phyloP scores from a whole-genome alignment of 2,797 vertebrate genomes.

The Pitangus sulphuratus region DNA sequence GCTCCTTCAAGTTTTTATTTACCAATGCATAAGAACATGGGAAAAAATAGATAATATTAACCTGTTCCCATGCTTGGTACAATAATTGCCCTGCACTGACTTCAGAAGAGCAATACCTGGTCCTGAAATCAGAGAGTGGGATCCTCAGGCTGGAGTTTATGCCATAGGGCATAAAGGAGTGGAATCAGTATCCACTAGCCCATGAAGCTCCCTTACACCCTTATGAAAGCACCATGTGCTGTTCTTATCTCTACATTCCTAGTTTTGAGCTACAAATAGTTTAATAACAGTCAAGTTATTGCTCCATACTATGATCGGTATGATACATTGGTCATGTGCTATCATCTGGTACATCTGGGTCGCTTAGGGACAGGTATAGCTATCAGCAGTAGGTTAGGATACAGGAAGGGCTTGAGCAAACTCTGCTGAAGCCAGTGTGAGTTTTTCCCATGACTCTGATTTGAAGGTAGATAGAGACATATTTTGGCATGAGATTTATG shows the following conservation, averaged over 20 bases:
- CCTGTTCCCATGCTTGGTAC: background rate
- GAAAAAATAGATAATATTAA: background rate
- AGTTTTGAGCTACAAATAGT: background rate
- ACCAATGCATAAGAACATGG: background rate
- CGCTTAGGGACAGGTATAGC: background rate
- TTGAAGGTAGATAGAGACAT: background rate
- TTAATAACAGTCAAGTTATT: background rate
- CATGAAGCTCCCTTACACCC: background rate
- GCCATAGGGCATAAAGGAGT: background rate
- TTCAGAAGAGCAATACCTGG: background rate
- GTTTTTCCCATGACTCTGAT: conserved; percentile 9
- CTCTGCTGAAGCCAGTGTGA: background rate
- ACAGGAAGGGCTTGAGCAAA: background rate
- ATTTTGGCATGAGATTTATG: background rate
- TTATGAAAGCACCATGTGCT: background rate
- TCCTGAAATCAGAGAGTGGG: background rate
- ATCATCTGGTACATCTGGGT: background rate
- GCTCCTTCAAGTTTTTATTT: background rate
- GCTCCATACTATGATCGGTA: background rate
- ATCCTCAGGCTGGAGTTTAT: background rate
- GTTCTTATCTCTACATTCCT: conserved; percentile 12
- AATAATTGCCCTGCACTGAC: background rate
- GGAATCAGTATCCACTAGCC: background rate
- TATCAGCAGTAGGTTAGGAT: background rate
- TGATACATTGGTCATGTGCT: background rate